Base-by-base conservation (phyloP, 1,140 invertebrate species). In the Atta colombica region DNA sequence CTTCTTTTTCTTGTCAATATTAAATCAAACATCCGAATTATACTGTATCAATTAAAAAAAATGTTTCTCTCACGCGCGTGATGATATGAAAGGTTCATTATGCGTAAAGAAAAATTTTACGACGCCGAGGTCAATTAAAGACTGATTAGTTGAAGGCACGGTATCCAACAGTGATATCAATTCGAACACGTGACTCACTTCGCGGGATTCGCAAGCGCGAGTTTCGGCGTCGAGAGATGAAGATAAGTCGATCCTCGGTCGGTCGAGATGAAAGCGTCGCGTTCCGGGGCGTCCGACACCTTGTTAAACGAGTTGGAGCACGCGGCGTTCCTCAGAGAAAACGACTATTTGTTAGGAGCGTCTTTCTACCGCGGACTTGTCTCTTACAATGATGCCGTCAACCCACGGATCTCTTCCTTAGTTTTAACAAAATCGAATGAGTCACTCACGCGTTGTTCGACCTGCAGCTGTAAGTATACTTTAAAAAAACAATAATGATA, bases 251-350 rank as follows among this genome's bases (percentile, higher is more conserved):
- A 94, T 92, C 92, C 87, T 90, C 78, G 82, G 93, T 92, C 94
- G 94, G 93, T 84, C 81, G 89, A 94, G 93, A 94, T 94, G 93
- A 94, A 94, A 94, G 94, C 91, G 66, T 78, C 87, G 91, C 91
- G 84, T 94, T 93, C 92, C 91, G 93, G 90, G 90, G 92, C 91
- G 93, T 92, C 93, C 94, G 92, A 94, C 93, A 94, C 94, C 94
- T 94, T 94, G 94, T 94, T 94, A 94, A 93, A 94, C 93, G 91
- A 92, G 92, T 92, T 88, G 69, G 89, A 92, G 91, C 31, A 60
- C 91, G 93, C 86, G 93, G 92, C 93, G 92, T 93, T 93, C 93
- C 93, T 91, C 87, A 90, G 77, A 93, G 92, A 93, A 93, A 93
- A 91, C 86, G 92, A 93, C 92, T 93, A 94, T 95, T 95, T 94